Percentiles rank a stretch among this genome's conserved stretches.
Conservation (phyloP, 2,113 vertebrate genomes). For the Hemiprocne comata region DNA sequence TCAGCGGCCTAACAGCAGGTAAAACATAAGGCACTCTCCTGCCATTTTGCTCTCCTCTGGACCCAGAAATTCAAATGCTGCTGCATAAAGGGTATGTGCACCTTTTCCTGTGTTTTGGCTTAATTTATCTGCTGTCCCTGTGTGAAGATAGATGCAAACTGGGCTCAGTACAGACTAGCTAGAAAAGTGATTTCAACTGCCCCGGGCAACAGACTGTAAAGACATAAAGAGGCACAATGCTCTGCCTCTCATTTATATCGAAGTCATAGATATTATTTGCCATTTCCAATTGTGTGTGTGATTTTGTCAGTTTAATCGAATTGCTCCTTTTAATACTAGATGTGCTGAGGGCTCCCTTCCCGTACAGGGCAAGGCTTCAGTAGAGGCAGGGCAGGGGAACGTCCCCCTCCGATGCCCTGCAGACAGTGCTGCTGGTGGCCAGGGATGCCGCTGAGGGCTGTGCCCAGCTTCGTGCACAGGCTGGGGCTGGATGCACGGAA, state of each 20-base stretch:
- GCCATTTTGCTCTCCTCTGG: background rate
- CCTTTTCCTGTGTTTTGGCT: background rate
- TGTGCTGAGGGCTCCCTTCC: background rate
- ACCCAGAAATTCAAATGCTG: background rate
- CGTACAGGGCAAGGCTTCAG: fast-evolving
- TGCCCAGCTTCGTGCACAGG: fast-evolving
- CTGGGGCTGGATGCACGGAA: background rate
- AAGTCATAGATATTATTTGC: background rate
- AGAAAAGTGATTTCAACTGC: background rate
- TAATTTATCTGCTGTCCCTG: background rate
- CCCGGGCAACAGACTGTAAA: background rate
- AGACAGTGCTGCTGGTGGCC: background rate
- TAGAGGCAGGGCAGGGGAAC: fast-evolving
- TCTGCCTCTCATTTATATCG: fast-evolving
- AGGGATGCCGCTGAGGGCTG: background rate
- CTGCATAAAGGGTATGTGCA: background rate
- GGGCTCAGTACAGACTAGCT: background rate
- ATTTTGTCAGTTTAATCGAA: background rate
- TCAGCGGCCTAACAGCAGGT: fast-evolving
- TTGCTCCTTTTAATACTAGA: background rate
- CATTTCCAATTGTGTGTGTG: fast-evolving
- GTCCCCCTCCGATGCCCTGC: background rate
- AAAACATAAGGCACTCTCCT: background rate
- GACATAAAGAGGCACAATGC: background rate
- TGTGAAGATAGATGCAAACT: background rate